phyloP scores from a whole-genome alignment of 2,797 vertebrate genomes.

The Urosaurus nigricauda region DNA sequence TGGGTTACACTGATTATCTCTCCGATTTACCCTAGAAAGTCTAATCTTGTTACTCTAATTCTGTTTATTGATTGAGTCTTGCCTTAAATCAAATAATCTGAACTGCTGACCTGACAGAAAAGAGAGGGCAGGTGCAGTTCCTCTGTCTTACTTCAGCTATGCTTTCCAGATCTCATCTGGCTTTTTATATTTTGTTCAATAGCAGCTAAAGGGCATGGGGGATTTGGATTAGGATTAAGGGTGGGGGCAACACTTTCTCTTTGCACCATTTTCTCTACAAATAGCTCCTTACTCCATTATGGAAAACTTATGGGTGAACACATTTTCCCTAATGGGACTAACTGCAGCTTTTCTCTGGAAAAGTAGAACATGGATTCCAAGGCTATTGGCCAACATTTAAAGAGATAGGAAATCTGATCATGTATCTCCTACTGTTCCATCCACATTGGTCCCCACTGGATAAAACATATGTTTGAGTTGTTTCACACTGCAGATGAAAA shows the following conservation, averaged over 20 bases:
- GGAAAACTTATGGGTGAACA: background rate
- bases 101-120: constrained; percentile 15
- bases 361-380: background rate
- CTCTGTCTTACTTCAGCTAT: background rate
- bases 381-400: background rate
- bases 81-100: constrained; percentile 18
- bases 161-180: background rate
- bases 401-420: background rate
- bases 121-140: background rate
- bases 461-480: background rate
- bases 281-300: background rate
- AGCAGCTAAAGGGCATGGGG: background rate
- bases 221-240: background rate
- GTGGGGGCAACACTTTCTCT: background rate
- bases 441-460: background rate
- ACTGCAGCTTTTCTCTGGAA: background rate
- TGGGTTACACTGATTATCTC: background rate
- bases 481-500: too few relatives aligned
- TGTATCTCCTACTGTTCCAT: too few relatives aligned
- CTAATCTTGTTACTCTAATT: constrained; percentile 44
- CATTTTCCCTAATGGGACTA: background rate
- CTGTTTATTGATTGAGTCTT: constrained; percentile 21
- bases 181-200: background rate
- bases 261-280: background rate
- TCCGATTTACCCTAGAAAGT: background rate